Evolutionary conservation across 1,140 invertebrate genomes (phyloP).

Genomic region (Drosophila watanabei): DNA sequence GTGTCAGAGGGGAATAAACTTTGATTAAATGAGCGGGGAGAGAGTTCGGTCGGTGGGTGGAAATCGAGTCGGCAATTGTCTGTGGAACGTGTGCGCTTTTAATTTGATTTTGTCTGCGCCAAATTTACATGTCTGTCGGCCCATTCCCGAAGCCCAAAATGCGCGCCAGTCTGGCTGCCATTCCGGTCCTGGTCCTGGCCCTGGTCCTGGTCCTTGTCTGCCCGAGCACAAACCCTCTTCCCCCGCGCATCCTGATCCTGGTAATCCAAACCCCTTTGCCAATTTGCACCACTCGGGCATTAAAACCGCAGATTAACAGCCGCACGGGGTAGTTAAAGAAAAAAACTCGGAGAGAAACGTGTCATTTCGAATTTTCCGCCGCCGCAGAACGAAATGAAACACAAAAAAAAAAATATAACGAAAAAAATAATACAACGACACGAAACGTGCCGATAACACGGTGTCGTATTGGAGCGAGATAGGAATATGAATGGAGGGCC

Average conservation of each 20-base stretch:
- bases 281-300: conserved; percentile 81
- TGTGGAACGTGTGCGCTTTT: conserved; percentile 75
- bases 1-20: conserved; percentile 53
- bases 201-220: too few species aligned
- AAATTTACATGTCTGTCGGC: conserved; percentile 72
- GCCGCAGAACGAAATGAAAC: conserved; percentile 41
- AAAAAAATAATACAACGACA: conserved; percentile 54
- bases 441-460: conserved; percentile 82
- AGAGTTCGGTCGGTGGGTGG: neutral
- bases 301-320: conserved; percentile 83
- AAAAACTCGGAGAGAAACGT: conserved; percentile 66
- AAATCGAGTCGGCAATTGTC: conserved; percentile 38
- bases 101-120: conserved; percentile 80
- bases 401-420: conserved; percentile 19
- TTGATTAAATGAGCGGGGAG: conserved; percentile 27
- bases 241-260: conserved; percentile 19
- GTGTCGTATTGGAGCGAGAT: conserved; percentile 56
- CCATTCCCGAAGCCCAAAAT: conserved; percentile 7
- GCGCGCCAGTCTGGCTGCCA: conserved; percentile 46
- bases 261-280: conserved; percentile 79
- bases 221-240: neutral
- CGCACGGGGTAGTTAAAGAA: conserved; percentile 75
- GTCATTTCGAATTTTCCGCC: conserved; percentile 79
- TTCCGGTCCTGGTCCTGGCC: conserved; percentile 31
- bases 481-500: conserved; percentile 10